Base-by-base conservation (phyloP, 2,797 vertebrate species). In the Mionectes olivaceus region DNA sequence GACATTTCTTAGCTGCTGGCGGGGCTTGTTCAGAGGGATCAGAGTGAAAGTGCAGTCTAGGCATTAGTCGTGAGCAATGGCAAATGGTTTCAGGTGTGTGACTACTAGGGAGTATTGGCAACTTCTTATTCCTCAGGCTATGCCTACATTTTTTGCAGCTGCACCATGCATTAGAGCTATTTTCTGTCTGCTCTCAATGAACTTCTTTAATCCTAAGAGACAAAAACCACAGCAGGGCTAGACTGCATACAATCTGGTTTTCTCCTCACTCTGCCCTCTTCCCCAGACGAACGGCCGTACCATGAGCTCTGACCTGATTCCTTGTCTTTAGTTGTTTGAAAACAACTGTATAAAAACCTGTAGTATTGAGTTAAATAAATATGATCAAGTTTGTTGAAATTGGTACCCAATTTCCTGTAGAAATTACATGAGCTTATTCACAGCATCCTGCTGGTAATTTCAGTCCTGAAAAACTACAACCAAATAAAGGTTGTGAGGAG, bases 381-480 rank as follows among this genome's bases (percentile, higher is more conserved):
- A 10, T 32, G 37, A 70, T 52, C 23, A 17, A 67, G 16, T 35
- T 56, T 33, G 28, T 80, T 5, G 2, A 86, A 92, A 60, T 63
- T 41, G n/a, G 35, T 50, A 60, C 27, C 83, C 73, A 53, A 56
- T 13, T 32, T 68, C 37, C 25, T 14, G 22, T 68, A 91, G 87
- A 94, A 93, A 43, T 71, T 74, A 86, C 37, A 39, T 35, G 30
- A 78, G 76, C 13, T 39, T 70, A 78, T 73, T 86, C 71, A 70
- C 43, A 93, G 89, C 12, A 81, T 84, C 39, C 55, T 68, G 27
- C n/a, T 80, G 59, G 75, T 67, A 83, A 87, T 49, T 49, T 87
- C 13, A 17, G 37, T 76, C 76, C 56, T 78, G 80, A 55, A 61
- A 91, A 96, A 95, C 28, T 78, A 79, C 96, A 93, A 73, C 44